Percentiles rank a stretch among this genome's conserved stretches.
These are phyloP conservation scores for Lycia hirtaria DNA, from an alignment of 2,888 invertebrate species.

Conservation along the genomic window DNA sequence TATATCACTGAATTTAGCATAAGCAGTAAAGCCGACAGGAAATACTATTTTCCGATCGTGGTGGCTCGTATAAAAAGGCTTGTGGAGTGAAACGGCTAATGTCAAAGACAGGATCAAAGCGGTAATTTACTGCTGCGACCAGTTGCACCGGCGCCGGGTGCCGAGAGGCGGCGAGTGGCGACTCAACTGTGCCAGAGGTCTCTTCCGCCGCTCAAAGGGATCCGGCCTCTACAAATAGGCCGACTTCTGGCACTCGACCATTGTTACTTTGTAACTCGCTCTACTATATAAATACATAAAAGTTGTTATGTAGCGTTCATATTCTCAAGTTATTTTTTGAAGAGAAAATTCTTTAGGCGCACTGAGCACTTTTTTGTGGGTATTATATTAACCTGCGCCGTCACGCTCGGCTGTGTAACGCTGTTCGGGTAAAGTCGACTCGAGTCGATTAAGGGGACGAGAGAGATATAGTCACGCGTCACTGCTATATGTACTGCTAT, in stretches of 20 bases:
- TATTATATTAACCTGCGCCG: too few species aligned
- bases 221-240: conserved; percentile 41
- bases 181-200: conserved; percentile 34
- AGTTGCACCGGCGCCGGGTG: too few species aligned
- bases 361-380: too few species aligned
- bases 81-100: conserved; percentile 42
- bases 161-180: too few species aligned
- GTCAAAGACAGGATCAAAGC: conserved; percentile 50
- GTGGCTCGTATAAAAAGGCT: not conserved
- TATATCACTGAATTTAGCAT: too few species aligned
- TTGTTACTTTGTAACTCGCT: not conserved
- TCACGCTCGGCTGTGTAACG: too few species aligned
- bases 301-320: not conserved
- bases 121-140: conserved; percentile 50
- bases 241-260: conserved; percentile 32
- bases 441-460: too few species aligned
- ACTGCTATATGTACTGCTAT: too few species aligned
- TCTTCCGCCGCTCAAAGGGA: conserved; percentile 45
- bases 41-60: not conserved
- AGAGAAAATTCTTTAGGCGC: too few species aligned
- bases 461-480: too few species aligned
- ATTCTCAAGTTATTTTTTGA: too few species aligned
- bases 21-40: not conserved
- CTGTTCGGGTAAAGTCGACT: too few species aligned
- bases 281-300: not conserved